These are phyloP conservation scores for Lagocephalus sceleratus DNA, from an alignment of 2,797 vertebrate genomes.

Conservation along the genomic window DNA sequence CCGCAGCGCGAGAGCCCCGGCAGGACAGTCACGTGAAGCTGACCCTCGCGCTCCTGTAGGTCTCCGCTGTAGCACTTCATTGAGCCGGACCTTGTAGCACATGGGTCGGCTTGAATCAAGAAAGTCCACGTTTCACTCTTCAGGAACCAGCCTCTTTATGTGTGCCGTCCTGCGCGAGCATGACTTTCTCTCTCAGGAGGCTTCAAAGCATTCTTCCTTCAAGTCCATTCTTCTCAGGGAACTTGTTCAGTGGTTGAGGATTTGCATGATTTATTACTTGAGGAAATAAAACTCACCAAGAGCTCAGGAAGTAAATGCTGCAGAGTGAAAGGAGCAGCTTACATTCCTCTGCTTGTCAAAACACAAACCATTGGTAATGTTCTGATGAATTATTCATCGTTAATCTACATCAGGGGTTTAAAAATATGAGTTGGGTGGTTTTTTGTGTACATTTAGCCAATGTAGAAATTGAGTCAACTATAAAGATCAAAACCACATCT, in stretches of 20 bases:
- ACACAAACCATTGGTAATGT: conserved; percentile 1
- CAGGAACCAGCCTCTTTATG: conserved; percentile 3
- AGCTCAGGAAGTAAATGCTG: conserved; percentile 4
- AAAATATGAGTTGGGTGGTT: no score
- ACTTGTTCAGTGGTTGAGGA: conserved; percentile 25
- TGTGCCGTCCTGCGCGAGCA: conserved; percentile 1
- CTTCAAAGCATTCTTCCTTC: conserved; percentile 17
- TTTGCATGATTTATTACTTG: conserved; percentile 50
- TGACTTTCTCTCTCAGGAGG: conserved; percentile 26
- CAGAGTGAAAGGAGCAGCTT: conserved; percentile 7
- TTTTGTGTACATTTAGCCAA: no score
- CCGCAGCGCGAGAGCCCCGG: conserved; percentile 40
- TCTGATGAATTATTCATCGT: conserved; percentile 10
- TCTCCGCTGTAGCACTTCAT: conserved; percentile 23
- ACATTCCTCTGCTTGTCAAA: conserved; percentile 8
- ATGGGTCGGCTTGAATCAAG: conserved; percentile 7
- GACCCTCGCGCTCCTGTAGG: conserved; percentile 39
- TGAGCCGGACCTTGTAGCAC: conserved; percentile 12
- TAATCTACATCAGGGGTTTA: conserved; percentile 3
- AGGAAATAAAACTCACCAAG: conserved; percentile 17
- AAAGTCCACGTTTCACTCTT: conserved; percentile 17
- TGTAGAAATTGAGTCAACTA: no score
- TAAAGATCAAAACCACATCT: no score
- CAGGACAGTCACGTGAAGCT: conserved; percentile 39
- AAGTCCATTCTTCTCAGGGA: conserved; percentile 16